Evolutionary conservation across 2,797 vertebrate genomes (phyloP), one percentile per base, ranked within the genome.

Genomic region (Cygnus olor): DNA sequence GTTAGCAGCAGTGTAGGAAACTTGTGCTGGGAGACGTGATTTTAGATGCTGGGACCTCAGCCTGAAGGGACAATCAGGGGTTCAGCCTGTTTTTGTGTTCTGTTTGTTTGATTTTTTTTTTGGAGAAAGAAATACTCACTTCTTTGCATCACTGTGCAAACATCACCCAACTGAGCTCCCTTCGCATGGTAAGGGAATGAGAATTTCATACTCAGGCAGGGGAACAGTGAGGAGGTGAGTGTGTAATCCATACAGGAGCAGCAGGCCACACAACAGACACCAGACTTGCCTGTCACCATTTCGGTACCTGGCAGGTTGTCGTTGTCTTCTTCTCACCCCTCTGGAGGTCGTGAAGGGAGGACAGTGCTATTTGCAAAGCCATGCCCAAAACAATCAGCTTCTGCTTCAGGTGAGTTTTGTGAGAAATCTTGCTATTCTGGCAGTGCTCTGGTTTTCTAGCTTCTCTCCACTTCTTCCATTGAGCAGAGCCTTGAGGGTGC

Each of bases 371-470:
- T 92, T 81, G 32, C 53, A 85, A 89, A 90, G 11, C 42, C 27
- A 36, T 76, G 49, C 16, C 38, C 44, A 44, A 27, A 38, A 49
- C 27, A 70, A 66, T 71, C 40, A 76, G 19, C 32, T 68, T 77
- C 83, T 78, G 53, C 77, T 81, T 85, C 69, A 69, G 44, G 25
- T 89, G 58, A 69, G 34, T 92, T 85, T 84, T 69, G 40, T 73
- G 63, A 90, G 51, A 83, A 84, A 70, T 64, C 56, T 45, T 84
- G 34, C 14, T 56, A 18, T 84, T 92, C 13, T 6, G 7, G 40
- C 30, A 49, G 9, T 79, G 70, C 19, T 80, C 45, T 58, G 30
- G 9, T 77, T 94, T 90, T 49, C 38, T n/a, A 57, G 42, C 19
- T 65, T 88, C 36, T 40, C 83, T 76, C 71, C 14, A 44, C 47